phyloP scores from a whole-genome alignment of 2,797 vertebrate species.

The Pelodytes ibericus region DNA sequence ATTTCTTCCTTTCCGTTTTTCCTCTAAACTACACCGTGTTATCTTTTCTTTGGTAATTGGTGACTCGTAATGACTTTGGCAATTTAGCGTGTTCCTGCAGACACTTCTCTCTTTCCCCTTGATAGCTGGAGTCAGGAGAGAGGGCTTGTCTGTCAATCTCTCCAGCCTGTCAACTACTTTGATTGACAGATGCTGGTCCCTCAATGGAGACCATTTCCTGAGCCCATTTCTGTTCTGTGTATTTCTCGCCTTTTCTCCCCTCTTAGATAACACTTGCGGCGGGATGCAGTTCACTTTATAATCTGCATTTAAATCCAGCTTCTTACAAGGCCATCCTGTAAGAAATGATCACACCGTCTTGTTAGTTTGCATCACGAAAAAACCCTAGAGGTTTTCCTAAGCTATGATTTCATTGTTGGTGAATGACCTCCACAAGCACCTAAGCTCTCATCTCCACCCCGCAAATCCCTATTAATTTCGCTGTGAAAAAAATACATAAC shows the following conservation, averaged over 20 bases:
- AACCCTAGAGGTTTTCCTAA: slow-evolving; percentile 73
- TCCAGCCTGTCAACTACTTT: slow-evolving; percentile 79
- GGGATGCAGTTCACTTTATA: slow-evolving; percentile 79
- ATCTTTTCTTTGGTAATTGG: slow-evolving; percentile 95
- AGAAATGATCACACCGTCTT: slow-evolving; percentile 79
- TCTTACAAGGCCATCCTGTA: slow-evolving; percentile 75
- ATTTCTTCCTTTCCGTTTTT: slow-evolving; percentile 32
- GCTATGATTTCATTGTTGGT: slow-evolving; percentile 73
- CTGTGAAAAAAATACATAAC: slow-evolving; percentile 56
- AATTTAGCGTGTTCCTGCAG: slow-evolving; percentile 86
- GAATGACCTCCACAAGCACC: slow-evolving; percentile 74
- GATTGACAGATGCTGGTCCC: slow-evolving; percentile 88
- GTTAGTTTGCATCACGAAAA: slow-evolving; percentile 73
- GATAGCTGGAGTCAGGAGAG: slow-evolving; percentile 84
- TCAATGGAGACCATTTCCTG: slow-evolving; percentile 78
- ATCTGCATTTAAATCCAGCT: slow-evolving; percentile 80
- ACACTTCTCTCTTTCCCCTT: slow-evolving; percentile 83
- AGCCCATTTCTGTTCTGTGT: slow-evolving; percentile 59
- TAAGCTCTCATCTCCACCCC: slow-evolving; percentile 69
- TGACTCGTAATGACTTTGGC: slow-evolving; percentile 92
- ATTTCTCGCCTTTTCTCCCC: slow-evolving; percentile 52
- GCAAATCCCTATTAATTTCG: slow-evolving; percentile 72
- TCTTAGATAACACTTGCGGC: slow-evolving; percentile 75
- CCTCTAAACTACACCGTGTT: slow-evolving; percentile 82
- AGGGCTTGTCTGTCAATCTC: slow-evolving; percentile 80